phyloP scores from a whole-genome alignment of 1,140 invertebrate genomes.

The Drosophila eugracilis region DNA sequence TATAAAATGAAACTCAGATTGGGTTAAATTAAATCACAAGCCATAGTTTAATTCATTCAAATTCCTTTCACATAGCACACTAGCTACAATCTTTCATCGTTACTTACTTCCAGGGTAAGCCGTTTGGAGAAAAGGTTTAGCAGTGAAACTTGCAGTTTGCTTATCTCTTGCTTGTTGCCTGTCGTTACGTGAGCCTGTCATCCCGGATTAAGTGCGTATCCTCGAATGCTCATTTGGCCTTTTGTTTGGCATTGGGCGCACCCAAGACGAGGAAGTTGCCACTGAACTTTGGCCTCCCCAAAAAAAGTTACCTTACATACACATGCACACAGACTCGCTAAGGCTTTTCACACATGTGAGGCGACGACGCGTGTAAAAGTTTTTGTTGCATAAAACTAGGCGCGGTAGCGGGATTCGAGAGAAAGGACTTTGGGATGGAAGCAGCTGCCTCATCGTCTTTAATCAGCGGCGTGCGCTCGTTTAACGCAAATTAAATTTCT shows the following conservation, averaged over 20 bases:
- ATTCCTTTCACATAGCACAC: slow-evolving; percentile 33
- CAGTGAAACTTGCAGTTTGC: slow-evolving; percentile 64
- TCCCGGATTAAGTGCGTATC: slow-evolving; percentile 73
- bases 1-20: neutral
- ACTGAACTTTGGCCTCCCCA: slow-evolving; percentile 61
- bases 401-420: slow-evolving; percentile 19
- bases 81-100: slow-evolving; percentile 62
- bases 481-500: slow-evolving; percentile 81
- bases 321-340: neutral
- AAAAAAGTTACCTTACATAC: slow-evolving; percentile 62
- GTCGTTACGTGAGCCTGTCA: slow-evolving; percentile 71
- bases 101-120: slow-evolving; percentile 41
- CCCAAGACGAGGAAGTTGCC: slow-evolving; percentile 11
- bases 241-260: slow-evolving; percentile 60
- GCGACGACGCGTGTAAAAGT: slow-evolving; percentile 77
- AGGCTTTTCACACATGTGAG: slow-evolving; percentile 56
- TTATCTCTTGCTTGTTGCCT: slow-evolving; percentile 65
- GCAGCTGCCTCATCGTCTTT: slow-evolving; percentile 60
- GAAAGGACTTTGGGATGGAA: slow-evolving; percentile 11
- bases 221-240: slow-evolving; percentile 52
- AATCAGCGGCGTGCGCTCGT: slow-evolving; percentile 77
- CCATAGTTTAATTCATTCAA: slow-evolving; percentile 32
- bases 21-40: neutral
- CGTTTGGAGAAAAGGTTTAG: slow-evolving; percentile 21
- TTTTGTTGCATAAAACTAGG: slow-evolving; percentile 76